phyloP scores from a whole-genome alignment of 2,888 invertebrate genomes.

The Ochropleura leucogaster region DNA sequence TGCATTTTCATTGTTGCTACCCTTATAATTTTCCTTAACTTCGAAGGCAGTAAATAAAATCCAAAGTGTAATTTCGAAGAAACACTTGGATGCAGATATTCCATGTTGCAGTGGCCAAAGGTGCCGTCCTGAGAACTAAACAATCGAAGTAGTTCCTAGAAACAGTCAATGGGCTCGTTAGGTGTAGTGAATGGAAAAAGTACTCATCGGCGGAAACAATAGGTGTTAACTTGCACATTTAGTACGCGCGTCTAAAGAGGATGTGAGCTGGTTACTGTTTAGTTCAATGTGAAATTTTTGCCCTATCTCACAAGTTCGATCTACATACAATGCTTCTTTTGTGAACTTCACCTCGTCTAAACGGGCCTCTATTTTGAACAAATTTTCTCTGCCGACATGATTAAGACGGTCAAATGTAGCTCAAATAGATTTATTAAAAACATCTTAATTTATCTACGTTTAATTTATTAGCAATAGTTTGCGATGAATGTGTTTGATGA shows the following conservation, averaged over 20 bases:
- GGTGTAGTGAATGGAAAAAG: conserved; percentile 77
- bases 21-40: conserved; percentile 73
- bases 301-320: conserved; percentile 17
- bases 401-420: conserved; percentile 22
- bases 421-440: conserved; percentile 47
- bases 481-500: conserved; percentile 68
- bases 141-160: conserved; percentile 82
- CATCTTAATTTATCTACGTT: conserved; percentile 52
- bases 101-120: conserved; percentile 70
- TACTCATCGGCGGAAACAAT: conserved; percentile 81
- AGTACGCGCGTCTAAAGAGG: conserved; percentile 73
- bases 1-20: conserved; percentile 57
- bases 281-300: conserved; percentile 51
- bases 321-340: conserved; percentile 13
- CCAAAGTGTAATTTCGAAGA: conserved; percentile 65
- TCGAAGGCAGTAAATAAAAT: conserved; percentile 60
- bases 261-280: conserved; percentile 79
- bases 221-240: conserved; percentile 80
- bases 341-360: conserved; percentile 10
- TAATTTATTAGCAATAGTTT: conserved; percentile 68
- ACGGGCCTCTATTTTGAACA: conserved; percentile 13
- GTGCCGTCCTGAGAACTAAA: conserved; percentile 80
- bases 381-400: conserved; percentile 12
- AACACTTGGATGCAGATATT: conserved; percentile 71
- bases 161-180: conserved; percentile 74